Evolutionary conservation across 2,113 vertebrate species (phyloP), one percentile per base, ranked within the genome.

Genomic region (Loxodonta africana): DNA sequence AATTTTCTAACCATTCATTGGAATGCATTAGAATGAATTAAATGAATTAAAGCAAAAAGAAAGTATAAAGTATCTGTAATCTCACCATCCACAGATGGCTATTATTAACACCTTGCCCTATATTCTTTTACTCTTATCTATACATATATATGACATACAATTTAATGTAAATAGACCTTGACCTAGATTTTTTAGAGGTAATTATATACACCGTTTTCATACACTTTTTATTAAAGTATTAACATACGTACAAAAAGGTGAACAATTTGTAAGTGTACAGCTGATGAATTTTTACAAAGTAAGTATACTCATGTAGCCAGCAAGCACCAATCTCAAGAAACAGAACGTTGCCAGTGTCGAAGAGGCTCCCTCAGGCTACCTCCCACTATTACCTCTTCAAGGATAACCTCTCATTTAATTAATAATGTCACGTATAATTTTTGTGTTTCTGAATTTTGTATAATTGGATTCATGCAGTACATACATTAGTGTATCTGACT

Each of bases 11-110:
- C 21, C 20, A 51, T 11, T 93, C 46, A 71, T 1, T 63, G 77
- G 51, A 83, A 91, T 84, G 86, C 81, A 93, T 62, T 4, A 53
- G 12, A 87, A 77, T 69, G 12, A 95, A 86, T 86, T 48, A 37
- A 37, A 37, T 71, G 33, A 83, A 88, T 48, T 60, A 81, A 93
- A 21, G 44, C 25, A 60, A 37, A 81, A 80, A 73, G 26, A 65
- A 95, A 92, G 57, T 81, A 67, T 73, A 76, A 76, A 65, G 51
- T 48, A 85, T 7, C 15, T 57, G 41, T 44, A 74, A 76, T 69
- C 33, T 1, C 60, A 15, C 21, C 23, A 9, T 30, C 57, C 51
- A 90, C 46, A 92, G 53, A 67, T 69, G 2, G 73, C 20, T 41
- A 63, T 51, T 86, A 81, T 90, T 87, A 92, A 81, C 21, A 67